These are phyloP conservation scores for Scomber colias DNA, from an alignment of 2,113 vertebrate species.

Conservation along the genomic window DNA sequence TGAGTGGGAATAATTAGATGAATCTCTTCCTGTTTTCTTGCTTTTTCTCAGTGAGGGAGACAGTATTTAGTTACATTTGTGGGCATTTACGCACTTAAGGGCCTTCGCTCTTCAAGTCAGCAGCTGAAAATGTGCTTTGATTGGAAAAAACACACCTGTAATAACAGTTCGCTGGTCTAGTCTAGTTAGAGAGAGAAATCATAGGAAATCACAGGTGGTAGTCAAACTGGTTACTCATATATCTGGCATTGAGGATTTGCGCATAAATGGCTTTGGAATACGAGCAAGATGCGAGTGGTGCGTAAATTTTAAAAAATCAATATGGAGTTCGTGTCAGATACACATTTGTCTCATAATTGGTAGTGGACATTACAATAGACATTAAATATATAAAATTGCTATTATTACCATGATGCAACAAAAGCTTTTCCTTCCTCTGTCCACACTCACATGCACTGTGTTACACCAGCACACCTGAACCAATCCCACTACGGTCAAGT, in stretches of 20 bases:
- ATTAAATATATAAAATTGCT: not conserved
- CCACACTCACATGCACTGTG: too few species aligned
- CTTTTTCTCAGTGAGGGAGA: too few species aligned
- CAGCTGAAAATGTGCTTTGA: constrained; percentile 42
- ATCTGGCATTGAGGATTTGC: not conserved
- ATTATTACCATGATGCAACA: too few species aligned
- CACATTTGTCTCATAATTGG: too few species aligned
- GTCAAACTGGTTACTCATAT: not conserved
- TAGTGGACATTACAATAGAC: not conserved
- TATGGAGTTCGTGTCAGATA: not conserved
- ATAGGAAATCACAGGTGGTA: not conserved
- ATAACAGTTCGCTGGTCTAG: not conserved
- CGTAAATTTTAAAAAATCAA: not conserved
- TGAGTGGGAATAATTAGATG: too few species aligned
- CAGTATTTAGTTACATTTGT: not conserved
- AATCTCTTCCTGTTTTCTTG: too few species aligned
- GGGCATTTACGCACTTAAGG: constrained; percentile 36
- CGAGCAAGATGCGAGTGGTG: not conserved
- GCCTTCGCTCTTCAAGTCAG: constrained; percentile 22
- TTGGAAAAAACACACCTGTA: constrained; percentile 43
- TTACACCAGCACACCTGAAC: too few species aligned
- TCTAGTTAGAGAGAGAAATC: not conserved
- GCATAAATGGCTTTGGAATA: not conserved
- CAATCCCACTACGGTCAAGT: too few species aligned
- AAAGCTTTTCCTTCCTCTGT: too few species aligned